Base-by-base conservation (phyloP, 2,888 invertebrate species). In the Thecocarcelia acutangulata region DNA sequence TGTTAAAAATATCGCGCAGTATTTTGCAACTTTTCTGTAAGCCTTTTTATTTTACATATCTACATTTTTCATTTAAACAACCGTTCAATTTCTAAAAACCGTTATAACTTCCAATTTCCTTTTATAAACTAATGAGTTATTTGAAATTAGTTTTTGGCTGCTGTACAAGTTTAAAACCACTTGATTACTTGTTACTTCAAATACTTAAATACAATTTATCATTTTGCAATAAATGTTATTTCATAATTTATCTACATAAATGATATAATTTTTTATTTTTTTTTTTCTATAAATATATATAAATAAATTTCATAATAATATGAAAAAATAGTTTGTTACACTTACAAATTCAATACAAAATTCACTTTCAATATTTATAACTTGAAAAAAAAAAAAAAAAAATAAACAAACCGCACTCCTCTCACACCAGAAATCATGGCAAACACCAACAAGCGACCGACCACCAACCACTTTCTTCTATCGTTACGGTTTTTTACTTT, bases 401-500 rank as follows among this genome's bases (percentile, higher is more conserved):
- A n/a, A n/a, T n/a, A n/a, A n/a, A n/a, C n/a, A n/a, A 64, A 63
- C 75, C 66, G 24, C 69, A 58, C 50, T 74, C 63, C 58, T 54
- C 74, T 64, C 69, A 69, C 74, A 70, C 74, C 82, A 82, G 82
- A 74, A 77, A 74, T 78, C 82, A 78, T 75, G 70, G 74, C 66
- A 82, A 61, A 17, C 59, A 73, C 5, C 9, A 5, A 58, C 33
- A 3, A 33, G 64, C 59, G 58, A 64, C 13, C 12, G 44, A 48
- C 15, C 50, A 19, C 28, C 44, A 37, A 73, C 73, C 80, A 81
- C 80, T 82, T 82, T 82, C 82, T 78, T 82, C 78, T 78, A 78
- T 75, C 74, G 82, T 82, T 75, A 82, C 82, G 82, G 61, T 78
- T 70, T 78, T 81, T 78, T 70, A 74, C 74, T 58, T 82, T 82